These are phyloP conservation scores for Athripsodes cinereus DNA, from an alignment of 2,888 invertebrate species.

Conservation along the genomic window DNA sequence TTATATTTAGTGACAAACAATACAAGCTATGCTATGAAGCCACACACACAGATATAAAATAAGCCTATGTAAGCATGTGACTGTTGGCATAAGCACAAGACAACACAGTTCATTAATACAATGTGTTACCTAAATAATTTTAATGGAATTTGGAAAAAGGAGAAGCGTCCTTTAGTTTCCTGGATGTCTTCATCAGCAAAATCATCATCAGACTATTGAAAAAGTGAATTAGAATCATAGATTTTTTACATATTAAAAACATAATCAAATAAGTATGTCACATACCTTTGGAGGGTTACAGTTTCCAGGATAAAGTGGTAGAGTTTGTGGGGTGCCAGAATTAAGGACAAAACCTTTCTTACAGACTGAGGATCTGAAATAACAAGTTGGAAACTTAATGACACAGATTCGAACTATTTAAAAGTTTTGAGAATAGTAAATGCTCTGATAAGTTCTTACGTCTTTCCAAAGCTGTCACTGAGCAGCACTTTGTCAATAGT, in stretches of 20 bases:
- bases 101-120: neutral
- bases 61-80: too few relatives aligned
- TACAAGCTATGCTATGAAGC: too few relatives aligned
- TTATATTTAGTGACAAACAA: too few relatives aligned
- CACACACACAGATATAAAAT: too few relatives aligned
- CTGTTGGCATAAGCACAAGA: too few relatives aligned
- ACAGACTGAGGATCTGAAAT: constrained; percentile 69
- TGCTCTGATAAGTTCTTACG: constrained; percentile 41
- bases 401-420: too few relatives aligned
- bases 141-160: neutral
- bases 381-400: neutral
- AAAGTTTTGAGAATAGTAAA: too few relatives aligned
- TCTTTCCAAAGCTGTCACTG: constrained; percentile 78
- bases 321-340: constrained; percentile 64
- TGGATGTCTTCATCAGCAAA: neutral
- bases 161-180: neutral
- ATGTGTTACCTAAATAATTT: constrained; percentile 1
- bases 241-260: too few relatives aligned
- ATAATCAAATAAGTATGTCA: too few relatives aligned
- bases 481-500: constrained; percentile 76
- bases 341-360: constrained; percentile 67
- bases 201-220: neutral
- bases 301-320: constrained; percentile 71
- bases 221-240: neutral
- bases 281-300: constrained; percentile 53